phyloP scores from a whole-genome alignment of 1,140 invertebrate species.

The Caerostris darwini region DNA sequence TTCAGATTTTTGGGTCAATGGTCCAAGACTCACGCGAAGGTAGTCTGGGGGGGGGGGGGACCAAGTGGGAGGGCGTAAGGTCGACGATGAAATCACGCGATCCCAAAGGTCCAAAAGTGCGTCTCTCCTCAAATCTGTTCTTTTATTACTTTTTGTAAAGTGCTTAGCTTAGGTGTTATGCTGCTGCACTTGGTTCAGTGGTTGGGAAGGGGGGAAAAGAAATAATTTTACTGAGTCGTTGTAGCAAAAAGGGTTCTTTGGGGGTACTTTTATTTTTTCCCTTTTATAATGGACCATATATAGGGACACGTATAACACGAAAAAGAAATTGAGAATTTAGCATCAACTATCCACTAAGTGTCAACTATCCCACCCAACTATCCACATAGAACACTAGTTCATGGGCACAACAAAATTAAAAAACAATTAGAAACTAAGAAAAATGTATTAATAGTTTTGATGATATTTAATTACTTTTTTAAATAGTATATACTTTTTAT shows the following conservation, averaged over 20 bases:
- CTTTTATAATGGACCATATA: slow-evolving; percentile 6
- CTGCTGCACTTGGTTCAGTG: not conserved
- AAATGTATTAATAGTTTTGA: too few species aligned
- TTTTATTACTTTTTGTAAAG: slow-evolving; percentile 29
- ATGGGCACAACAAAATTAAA: too few species aligned
- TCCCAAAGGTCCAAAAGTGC: slow-evolving; percentile 10
- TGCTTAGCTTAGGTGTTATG: slow-evolving; percentile 34
- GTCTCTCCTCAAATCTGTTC: slow-evolving; percentile 13
- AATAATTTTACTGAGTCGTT: slow-evolving; percentile 36
- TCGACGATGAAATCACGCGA: slow-evolving; percentile 29
- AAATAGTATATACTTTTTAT: too few species aligned
- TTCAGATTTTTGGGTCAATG: slow-evolving; percentile 35
- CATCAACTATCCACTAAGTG: too few species aligned
- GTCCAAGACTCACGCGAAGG: slow-evolving; percentile 20
- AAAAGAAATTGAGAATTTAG: slow-evolving; percentile 6
- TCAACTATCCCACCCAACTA: too few species aligned
- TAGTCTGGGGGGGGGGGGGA: not conserved
- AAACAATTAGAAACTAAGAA: too few species aligned
- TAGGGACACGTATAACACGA: not conserved
- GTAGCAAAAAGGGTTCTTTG: not conserved
- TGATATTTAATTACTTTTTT: too few species aligned
- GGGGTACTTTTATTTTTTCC: not conserved
- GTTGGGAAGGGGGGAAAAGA: not conserved
- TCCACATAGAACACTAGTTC: too few species aligned
- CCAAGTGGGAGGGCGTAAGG: too few species aligned